Evolutionary conservation across 2,113 vertebrate genomes (phyloP).

Genomic region (Platysteira castanea): DNA sequence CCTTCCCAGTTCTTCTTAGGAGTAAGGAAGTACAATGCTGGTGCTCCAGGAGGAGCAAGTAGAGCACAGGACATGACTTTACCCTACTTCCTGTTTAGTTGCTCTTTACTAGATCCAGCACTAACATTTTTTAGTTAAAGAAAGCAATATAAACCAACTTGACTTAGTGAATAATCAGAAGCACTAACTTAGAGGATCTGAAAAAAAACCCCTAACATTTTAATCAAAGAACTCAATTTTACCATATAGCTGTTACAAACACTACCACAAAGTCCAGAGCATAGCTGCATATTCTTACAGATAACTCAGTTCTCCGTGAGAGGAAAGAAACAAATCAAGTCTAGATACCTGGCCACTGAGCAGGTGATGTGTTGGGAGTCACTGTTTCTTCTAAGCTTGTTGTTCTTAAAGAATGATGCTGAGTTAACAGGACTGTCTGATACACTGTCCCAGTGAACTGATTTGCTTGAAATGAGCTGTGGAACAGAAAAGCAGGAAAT

Average conservation of each 20-base stretch:
- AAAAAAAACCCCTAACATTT: background rate
- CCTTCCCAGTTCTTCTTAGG: background rate
- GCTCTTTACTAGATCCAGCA: background rate
- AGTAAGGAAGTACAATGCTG: background rate
- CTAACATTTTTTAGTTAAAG: background rate
- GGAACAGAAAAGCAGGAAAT: background rate
- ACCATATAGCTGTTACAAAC: background rate
- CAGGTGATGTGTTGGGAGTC: conserved; percentile 89
- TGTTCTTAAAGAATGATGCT: conserved; percentile 76
- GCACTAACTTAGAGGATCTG: background rate
- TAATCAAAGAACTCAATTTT: background rate
- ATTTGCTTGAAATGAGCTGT: conserved; percentile 86
- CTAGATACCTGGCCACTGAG: conserved; percentile 92
- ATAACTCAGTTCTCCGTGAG: background rate
- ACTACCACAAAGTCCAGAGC: background rate
- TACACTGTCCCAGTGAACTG: conserved; percentile 93
- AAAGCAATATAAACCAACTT: background rate
- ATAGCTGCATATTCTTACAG: background rate
- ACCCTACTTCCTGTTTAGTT: background rate
- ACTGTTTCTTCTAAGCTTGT: conserved; percentile 86
- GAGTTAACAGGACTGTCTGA: conserved; percentile 87
- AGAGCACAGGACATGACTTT: background rate
- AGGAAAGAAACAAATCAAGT: background rate
- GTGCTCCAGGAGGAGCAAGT: background rate
- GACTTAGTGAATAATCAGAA: background rate